Base-by-base conservation (phyloP, 2,113 vertebrate genomes). In the Dascyllus trimaculatus region DNA sequence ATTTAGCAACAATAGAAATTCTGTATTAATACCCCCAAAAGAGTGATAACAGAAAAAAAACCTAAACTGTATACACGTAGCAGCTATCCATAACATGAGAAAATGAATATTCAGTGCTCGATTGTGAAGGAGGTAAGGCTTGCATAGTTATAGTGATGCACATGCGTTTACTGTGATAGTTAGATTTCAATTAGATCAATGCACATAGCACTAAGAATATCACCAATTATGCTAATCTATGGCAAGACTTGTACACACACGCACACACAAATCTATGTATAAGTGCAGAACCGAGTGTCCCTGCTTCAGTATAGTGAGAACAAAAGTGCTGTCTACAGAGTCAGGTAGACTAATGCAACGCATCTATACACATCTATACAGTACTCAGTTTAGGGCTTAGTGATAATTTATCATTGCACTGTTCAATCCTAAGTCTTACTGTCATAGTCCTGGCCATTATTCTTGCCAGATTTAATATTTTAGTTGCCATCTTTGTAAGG, bases 1-100 rank as follows among this genome's bases (percentile, higher is more conserved):
- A 94, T 94, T 94, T 85, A 92, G 83, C 88, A 92, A 93, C 87
- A 92, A 85, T 92, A 93, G 77, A 92, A 94, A 94, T 75, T 71
- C n/a, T 38, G 61, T 86, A 84, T 73, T n/a, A 67, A 85, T 84
- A 73, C 58, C 75, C n/a, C 24, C 8, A 87, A 85, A 82, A 66
- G 54, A 82, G 32, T 62, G 43, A 49, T 52, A 64, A 62, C 46
- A 62, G 58, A 48, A 63, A 82, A 61, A 25, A 78, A 6, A 19
- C 11, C 18, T 66, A 53, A 38, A 49, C 66, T 24, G 19, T 70
- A 18, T 18, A 57, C 26, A 71, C 66, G 60, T 52, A 80, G 51
- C 88, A 85, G 71, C 82, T 85, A 84, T 77, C 57, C 71, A 77
- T 78, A 77, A 76, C 43, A 63, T 69, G 29, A 74, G 57, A 60